Conservation (phyloP, 2,113 vertebrate species). For the Peromyscus leucopus region DNA sequence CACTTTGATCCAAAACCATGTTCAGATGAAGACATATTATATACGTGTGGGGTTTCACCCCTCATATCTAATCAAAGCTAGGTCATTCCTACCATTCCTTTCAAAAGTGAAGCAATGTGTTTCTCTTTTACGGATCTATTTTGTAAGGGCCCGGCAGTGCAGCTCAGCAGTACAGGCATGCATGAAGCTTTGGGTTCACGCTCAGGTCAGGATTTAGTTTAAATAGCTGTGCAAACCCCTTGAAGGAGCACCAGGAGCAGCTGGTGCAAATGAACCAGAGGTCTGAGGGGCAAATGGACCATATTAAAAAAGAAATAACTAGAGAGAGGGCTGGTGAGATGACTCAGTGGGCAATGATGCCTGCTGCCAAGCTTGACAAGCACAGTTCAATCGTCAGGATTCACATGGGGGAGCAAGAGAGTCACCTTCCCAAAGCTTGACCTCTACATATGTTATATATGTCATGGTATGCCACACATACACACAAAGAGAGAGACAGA, state of each 20-base stretch:
- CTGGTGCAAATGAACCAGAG: background rate
- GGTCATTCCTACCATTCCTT: slow-evolving; percentile 40
- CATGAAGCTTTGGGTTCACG: background rate
- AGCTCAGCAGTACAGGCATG: background rate
- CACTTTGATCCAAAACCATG: background rate
- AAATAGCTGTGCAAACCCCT: background rate
- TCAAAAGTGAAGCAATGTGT: slow-evolving; percentile 37
- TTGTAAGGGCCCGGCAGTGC: background rate
- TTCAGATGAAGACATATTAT: slow-evolving; percentile 33
- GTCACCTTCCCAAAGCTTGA: background rate
- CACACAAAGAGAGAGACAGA: too few species aligned
- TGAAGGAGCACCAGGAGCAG: background rate
- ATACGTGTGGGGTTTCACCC: background rate
- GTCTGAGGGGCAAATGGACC: background rate
- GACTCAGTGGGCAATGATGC: background rate
- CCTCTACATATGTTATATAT: background rate
- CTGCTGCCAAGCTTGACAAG: background rate
- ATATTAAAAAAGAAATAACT: background rate
- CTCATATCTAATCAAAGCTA: slow-evolving; percentile 15
- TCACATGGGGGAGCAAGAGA: background rate
- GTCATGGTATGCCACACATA: background rate
- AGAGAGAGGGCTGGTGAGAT: background rate
- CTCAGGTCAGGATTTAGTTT: background rate
- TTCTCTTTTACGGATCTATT: slow-evolving; percentile 41
- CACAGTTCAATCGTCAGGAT: background rate